Percentiles rank a stretch among this genome's conserved stretches.
phyloP scores from a whole-genome alignment of 2,888 invertebrate genomes.

The Tromatobia lineatoria region DNA sequence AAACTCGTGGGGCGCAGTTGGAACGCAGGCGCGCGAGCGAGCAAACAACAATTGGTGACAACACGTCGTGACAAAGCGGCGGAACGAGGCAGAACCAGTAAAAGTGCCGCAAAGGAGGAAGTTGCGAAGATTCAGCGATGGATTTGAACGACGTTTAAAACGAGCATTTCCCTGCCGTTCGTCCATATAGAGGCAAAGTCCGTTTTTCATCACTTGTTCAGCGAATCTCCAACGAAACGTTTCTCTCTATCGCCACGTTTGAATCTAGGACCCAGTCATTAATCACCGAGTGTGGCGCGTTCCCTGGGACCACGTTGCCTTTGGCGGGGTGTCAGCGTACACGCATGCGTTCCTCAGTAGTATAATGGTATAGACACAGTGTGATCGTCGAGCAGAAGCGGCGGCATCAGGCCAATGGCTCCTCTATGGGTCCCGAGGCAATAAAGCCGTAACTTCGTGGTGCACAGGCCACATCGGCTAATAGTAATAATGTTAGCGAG shows the following conservation, averaged over 20 bases:
- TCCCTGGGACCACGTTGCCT: constrained; percentile 73
- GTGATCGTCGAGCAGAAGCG: constrained; percentile 69
- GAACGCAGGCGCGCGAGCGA: constrained; percentile 31
- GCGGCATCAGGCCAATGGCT: constrained; percentile 52
- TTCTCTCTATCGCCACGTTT: constrained; percentile 69
- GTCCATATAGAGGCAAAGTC: not conserved
- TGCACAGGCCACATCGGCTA: constrained; percentile 76
- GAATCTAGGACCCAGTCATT: constrained; percentile 77
- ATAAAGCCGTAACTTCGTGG: constrained; percentile 78
- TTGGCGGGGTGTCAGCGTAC: constrained; percentile 54
- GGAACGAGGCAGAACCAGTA: constrained; percentile 74
- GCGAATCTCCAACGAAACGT: not conserved
- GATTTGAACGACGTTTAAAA: constrained; percentile 56
- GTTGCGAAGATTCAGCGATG: constrained; percentile 65
- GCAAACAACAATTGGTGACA: constrained; percentile 82
- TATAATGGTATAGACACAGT: constrained; percentile 58
- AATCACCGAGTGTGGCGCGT: constrained; percentile 79
- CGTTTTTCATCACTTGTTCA: constrained; percentile 28
- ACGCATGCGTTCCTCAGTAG: constrained; percentile 33
- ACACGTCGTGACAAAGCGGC: constrained; percentile 78
- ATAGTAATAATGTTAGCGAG: constrained; percentile 80
- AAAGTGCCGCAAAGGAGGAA: constrained; percentile 68
- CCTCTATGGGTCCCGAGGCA: constrained; percentile 70
- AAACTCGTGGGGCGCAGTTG: constrained; percentile 81
- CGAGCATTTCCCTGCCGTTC: not conserved